A percentile compares a stretch with the other conserved stretches of the same genome.
Conservation (phyloP, 2,888 invertebrate species). For the Melinopterus prodromus region DNA sequence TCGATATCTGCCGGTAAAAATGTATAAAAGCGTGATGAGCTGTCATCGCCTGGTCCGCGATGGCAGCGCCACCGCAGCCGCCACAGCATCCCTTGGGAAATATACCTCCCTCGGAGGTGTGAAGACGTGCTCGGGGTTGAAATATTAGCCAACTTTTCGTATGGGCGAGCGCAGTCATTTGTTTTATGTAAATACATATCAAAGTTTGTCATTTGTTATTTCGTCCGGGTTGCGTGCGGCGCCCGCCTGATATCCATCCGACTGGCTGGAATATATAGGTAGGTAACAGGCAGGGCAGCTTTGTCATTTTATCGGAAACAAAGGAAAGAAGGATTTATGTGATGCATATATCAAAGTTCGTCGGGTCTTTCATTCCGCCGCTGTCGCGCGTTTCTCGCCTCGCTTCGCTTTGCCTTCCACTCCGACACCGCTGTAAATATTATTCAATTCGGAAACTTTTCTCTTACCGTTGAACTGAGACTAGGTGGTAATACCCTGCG, state of each 20-base stretch:
- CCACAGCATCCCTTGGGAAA: slow-evolving; percentile 55
- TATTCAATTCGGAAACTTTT: slow-evolving; percentile 21
- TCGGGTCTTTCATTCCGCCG: slow-evolving; percentile 32
- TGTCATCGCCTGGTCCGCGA: slow-evolving; percentile 46
- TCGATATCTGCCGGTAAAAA: slow-evolving; percentile 13
- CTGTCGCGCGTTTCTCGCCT: slow-evolving; percentile 14
- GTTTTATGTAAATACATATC: slow-evolving; percentile 63
- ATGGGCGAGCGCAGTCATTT: slow-evolving; percentile 62
- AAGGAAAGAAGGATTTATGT: slow-evolving; percentile 39
- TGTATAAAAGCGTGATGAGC: slow-evolving; percentile 49
- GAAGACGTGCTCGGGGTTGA: slow-evolving; percentile 49
- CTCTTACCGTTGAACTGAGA: neutral
- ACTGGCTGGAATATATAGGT: neutral
- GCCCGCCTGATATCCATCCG: slow-evolving; percentile 39
- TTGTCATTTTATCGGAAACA: slow-evolving; percentile 39
- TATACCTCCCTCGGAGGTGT: slow-evolving; percentile 52
- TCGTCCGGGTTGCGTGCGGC: slow-evolving; percentile 42
- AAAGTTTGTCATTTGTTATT: slow-evolving; percentile 60
- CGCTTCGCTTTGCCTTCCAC: neutral
- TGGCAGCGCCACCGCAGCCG: slow-evolving; percentile 9
- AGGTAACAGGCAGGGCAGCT: slow-evolving; percentile 15
- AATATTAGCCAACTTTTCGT: slow-evolving; percentile 63
- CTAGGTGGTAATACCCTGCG: no score
- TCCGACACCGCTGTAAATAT: slow-evolving; percentile 8
- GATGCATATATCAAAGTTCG: slow-evolving; percentile 39